These are phyloP conservation scores for Nycticorax nycticorax DNA, from an alignment of 2,113 vertebrate genomes.

Conservation along the genomic window DNA sequence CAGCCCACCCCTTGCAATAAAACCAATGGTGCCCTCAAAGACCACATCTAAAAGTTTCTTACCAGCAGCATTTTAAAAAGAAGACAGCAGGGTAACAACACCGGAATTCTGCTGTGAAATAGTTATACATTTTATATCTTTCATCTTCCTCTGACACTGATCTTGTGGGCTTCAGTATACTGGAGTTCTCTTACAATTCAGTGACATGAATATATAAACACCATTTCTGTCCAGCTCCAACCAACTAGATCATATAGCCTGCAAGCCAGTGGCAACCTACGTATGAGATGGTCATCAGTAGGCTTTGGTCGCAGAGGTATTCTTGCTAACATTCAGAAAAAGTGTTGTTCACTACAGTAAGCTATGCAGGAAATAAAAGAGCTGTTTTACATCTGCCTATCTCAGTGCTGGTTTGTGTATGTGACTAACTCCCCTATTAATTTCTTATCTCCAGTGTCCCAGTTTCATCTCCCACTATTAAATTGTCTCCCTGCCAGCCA, in stretches of 20 bases:
- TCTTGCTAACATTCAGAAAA: neutral
- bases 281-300: neutral
- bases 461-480: constrained; percentile 8
- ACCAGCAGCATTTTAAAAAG: neutral
- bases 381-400: neutral
- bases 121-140: neutral
- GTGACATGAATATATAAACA: neutral
- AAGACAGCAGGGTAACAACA: neutral
- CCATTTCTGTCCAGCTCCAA: neutral
- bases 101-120: neutral
- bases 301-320: neutral
- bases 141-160: neutral
- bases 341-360: neutral
- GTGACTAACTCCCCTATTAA: neutral
- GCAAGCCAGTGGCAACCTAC: neutral
- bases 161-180: neutral
- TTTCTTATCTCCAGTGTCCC: neutral
- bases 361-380: neutral
- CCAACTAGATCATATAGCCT: neutral
- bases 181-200: neutral
- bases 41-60: neutral
- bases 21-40: neutral
- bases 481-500: neutral
- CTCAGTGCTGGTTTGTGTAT: neutral
- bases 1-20: neutral